Evolutionary conservation across 2,797 vertebrate species (phyloP), one percentile per base, ranked within the genome.

Genomic region (Oreochromis grahami): DNA sequence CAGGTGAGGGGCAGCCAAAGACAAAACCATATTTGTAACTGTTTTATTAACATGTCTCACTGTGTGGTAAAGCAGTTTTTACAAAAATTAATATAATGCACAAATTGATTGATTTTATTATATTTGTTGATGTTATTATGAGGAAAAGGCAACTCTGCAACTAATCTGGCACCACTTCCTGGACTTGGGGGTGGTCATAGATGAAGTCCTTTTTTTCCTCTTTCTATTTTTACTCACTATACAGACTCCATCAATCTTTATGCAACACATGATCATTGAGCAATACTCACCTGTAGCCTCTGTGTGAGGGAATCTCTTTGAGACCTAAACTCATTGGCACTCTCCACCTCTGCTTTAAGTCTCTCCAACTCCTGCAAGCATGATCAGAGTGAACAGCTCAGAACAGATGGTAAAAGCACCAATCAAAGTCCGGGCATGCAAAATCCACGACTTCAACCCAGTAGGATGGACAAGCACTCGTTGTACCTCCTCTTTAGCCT

Each of bases 401-500:
- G 68, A 74, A 29, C 43, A 74, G 43, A 74, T 74, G 43, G 43
- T 29, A 48, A 14, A 6, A 9, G 12, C 12, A 9, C 32, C 21
- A 26, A 74, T 51, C 68, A 74, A 74, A 32, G 26, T 72, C 43
- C 17, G 19, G 26, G 43, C 43, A 50, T 32, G 26, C 15, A 32
- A 43, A 50, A 51, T 74, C 26, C 15, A n/a, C 3, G 3, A 32
- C 17, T 74, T 48, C 43, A 50, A 29, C 2, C 26, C 26, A 32
- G 43, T 1, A 74, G 70, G 70, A 74, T 2, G 11, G 50, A 13
- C 43, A 32, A 74, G 11, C 12, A 2, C 38, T 43, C 38, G 14
- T n/a, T 86, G 45, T 93, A 99, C 98, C 97, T 98, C 98, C 93
- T 99, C 98, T 91, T 99, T 99, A 92, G 95, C 97, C 94, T 96